These are phyloP conservation scores for Esperia sulphurella DNA, from an alignment of 2,888 invertebrate species.

Conservation along the genomic window DNA sequence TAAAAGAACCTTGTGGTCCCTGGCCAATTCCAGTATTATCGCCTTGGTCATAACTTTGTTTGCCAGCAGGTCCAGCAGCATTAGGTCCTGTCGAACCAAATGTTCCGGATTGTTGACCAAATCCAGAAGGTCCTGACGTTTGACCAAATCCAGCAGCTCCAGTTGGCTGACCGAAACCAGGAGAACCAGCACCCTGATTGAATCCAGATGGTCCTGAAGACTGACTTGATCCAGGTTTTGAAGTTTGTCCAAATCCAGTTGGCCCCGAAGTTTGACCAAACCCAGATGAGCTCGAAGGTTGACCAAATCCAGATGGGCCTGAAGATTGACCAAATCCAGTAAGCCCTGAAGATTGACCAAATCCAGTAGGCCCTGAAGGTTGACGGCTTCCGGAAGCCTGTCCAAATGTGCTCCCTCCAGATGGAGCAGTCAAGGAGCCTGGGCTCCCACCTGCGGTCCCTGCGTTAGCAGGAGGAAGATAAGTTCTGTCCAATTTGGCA, in stretches of 20 bases:
- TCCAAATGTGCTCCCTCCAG: conserved; percentile 18
- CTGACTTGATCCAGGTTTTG: conserved; percentile 11
- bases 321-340: conserved; percentile 13
- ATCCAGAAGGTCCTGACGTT: conserved; percentile 3
- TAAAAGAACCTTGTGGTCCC: conserved; percentile 5
- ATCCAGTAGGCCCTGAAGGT: too few species aligned
- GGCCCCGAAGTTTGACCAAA: conserved; percentile 18
- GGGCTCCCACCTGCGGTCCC: conserved; percentile 64
- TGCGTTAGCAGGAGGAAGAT: conserved; percentile 64
- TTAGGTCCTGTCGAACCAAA: conserved; percentile 1
- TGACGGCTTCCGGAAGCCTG: conserved; percentile 7
- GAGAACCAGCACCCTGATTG: conserved; percentile 11
- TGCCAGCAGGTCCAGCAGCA: conserved; percentile 2
- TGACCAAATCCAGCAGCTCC: conserved; percentile 2
- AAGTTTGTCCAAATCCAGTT: conserved; percentile 7
- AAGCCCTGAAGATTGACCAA: conserved; percentile 14
- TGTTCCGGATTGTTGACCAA: conserved; percentile 9
- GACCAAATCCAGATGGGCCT: conserved; percentile 21
- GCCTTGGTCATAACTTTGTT: conserved; percentile 2
- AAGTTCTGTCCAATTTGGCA: conserved; percentile 65
- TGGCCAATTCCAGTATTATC: conserved; percentile 5
- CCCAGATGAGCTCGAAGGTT: conserved; percentile 16
- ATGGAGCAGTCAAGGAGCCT: conserved; percentile 54
- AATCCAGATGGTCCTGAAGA: conserved; percentile 16
- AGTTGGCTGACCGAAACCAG: conserved; percentile 9